Conservation (phyloP, 2,113 vertebrate genomes). For the Penelope pileata region DNA sequence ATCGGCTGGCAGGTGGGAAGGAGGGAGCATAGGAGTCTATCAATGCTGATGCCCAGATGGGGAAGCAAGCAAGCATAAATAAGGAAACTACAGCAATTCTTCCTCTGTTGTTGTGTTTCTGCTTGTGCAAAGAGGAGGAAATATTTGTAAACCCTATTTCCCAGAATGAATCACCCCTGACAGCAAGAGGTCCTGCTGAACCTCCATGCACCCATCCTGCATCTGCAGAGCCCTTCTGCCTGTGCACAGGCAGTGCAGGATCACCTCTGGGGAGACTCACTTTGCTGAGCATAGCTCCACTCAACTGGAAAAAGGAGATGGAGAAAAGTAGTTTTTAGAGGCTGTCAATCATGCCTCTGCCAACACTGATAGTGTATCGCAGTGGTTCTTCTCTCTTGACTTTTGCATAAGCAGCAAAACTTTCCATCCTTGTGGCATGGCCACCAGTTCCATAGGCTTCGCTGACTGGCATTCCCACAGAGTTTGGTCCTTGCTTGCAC, state of each 20-base stretch:
- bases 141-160: neutral
- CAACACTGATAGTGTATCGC: neutral
- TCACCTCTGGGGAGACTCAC: neutral
- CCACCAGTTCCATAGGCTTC: neutral
- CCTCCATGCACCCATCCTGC: neutral
- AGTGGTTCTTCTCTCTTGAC: neutral
- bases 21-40: neutral
- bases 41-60: neutral
- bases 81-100: neutral
- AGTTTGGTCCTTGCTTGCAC: neutral
- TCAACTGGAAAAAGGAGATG: neutral
- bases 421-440: neutral
- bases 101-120: neutral
- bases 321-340: neutral
- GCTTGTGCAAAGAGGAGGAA: slow-evolving; percentile 24
- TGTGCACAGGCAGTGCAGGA: neutral
- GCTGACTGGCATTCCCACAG: neutral
- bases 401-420: neutral
- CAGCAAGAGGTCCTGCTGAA: neutral
- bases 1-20: neutral
- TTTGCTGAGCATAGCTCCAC: neutral
- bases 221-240: neutral
- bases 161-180: neutral
- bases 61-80: neutral
- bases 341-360: neutral